These are phyloP conservation scores for Rana temporaria DNA, from an alignment of 2,113 vertebrate genomes.

Conservation along the genomic window DNA sequence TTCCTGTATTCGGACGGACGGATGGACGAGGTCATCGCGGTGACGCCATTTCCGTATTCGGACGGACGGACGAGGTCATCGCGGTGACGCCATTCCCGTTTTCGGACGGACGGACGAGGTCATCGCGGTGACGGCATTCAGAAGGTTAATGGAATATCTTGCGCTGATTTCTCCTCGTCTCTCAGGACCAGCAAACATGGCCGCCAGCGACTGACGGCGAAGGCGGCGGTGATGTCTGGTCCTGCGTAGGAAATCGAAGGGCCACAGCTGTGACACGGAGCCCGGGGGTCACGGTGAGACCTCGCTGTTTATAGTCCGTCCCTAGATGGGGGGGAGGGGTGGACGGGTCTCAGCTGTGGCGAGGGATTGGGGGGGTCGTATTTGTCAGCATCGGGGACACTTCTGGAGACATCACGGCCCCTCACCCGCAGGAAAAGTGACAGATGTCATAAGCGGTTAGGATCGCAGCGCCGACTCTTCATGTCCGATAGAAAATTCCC, in stretches of 20 bases:
- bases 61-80: too few relatives aligned
- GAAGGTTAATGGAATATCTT: neutral
- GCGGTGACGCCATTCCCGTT: too few relatives aligned
- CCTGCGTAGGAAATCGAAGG: neutral
- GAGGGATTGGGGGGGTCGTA: neutral
- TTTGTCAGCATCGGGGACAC: neutral
- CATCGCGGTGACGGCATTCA: neutral
- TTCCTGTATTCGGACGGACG: too few relatives aligned
- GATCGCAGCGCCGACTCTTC: neutral
- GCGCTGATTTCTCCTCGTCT: neutral
- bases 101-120: too few relatives aligned
- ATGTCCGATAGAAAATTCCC: constrained; percentile 17
- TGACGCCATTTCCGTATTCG: too few relatives aligned
- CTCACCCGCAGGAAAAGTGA: constrained; percentile 35
- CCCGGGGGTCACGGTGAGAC: constrained; percentile 43
- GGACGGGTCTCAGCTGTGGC: constrained; percentile 19
- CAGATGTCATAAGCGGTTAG: constrained; percentile 44
- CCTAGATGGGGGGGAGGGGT: constrained; percentile 9
- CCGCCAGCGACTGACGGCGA: constrained; percentile 19
- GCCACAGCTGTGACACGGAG: constrained; percentile 38
- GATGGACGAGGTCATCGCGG: too few relatives aligned
- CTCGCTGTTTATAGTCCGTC: constrained; percentile 12
- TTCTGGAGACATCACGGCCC: neutral
- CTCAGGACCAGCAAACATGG: constrained; percentile 25
- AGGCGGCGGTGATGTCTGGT: neutral